A percentile compares a stretch with the other conserved stretches of the same genome.
phyloP scores from a whole-genome alignment of 2,888 invertebrate species.

The Troides helena region DNA sequence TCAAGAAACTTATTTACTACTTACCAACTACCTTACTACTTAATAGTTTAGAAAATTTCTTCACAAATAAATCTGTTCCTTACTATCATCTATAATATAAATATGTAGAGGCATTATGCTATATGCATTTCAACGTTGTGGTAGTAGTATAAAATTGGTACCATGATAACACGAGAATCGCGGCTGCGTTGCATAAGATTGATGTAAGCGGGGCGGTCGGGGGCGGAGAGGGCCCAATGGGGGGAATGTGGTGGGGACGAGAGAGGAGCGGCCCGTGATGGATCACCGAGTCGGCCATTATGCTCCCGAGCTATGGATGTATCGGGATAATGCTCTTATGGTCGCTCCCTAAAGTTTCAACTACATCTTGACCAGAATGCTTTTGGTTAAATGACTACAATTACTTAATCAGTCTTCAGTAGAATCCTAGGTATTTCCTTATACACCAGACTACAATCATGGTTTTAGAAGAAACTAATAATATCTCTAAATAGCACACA shows the following conservation, averaged over 20 bases:
- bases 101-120: no score
- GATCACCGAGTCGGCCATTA: slow-evolving; percentile 30
- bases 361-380: slow-evolving; percentile 17
- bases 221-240: no score
- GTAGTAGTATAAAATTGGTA: slow-evolving; percentile 41
- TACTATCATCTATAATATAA: no score
- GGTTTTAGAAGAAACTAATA: no score
- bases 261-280: slow-evolving; percentile 19
- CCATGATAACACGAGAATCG: slow-evolving; percentile 54
- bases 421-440: no score
- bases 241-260: slow-evolving; percentile 29
- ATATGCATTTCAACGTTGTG: slow-evolving; percentile 9
- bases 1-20: no score
- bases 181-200: slow-evolving; percentile 66
- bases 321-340: slow-evolving; percentile 27
- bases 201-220: slow-evolving; percentile 49
- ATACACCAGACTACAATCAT: no score
- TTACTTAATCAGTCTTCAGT: slow-evolving; percentile 2
- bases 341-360: slow-evolving; percentile 14
- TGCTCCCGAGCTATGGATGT: slow-evolving; percentile 27
- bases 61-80: no score
- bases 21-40: no score
- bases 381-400: slow-evolving; percentile 13
- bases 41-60: no score
- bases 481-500: no score